Evolutionary conservation across 2,797 vertebrate species (phyloP).

Genomic region (Sebastes cheni): DNA sequence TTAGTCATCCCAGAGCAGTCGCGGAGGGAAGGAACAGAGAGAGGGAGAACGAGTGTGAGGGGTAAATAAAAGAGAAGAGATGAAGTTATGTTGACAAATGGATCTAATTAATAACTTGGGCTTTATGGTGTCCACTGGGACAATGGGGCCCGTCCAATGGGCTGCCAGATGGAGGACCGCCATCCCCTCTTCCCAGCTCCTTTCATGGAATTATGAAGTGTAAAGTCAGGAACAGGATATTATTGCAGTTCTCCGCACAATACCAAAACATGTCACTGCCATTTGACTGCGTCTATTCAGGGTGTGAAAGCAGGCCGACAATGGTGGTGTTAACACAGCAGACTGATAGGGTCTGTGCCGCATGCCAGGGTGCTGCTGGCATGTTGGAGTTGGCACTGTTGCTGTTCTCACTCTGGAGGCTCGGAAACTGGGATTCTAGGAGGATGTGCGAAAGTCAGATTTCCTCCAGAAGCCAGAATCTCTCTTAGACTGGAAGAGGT

Average conservation of each 20-base stretch:
- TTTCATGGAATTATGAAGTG: constrained; percentile 77
- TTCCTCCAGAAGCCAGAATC: constrained; percentile 20
- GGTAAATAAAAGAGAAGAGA: constrained; percentile 48
- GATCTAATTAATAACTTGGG: constrained; percentile 77
- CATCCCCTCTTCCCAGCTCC: constrained; percentile 57
- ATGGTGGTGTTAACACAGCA: constrained; percentile 65
- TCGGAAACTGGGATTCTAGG: constrained; percentile 22
- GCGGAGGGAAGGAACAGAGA: constrained; percentile 16
- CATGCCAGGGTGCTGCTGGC: constrained; percentile 56
- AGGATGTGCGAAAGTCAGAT: constrained; percentile 27
- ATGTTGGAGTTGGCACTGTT: constrained; percentile 47
- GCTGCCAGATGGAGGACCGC: constrained; percentile 70
- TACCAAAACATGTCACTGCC: constrained; percentile 76
- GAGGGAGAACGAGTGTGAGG: constrained; percentile 10
- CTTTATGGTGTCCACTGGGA: constrained; percentile 70
- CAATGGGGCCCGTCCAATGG: constrained; percentile 46
- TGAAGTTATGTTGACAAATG: constrained; percentile 75
- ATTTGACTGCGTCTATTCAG: constrained; percentile 74
- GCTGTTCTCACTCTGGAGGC: constrained; percentile 23
- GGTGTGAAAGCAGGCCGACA: constrained; percentile 67
- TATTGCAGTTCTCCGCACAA: constrained; percentile 78
- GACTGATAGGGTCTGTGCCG: constrained; percentile 51
- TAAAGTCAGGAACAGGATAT: constrained; percentile 81
- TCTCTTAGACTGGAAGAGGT: constrained; percentile 3
- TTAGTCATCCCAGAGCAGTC: constrained; percentile 70